Evolutionary conservation across 23 tunicate species (phyloP), one percentile per base, ranked within the genome.

Genomic region (Oikopleura dioica): DNA sequence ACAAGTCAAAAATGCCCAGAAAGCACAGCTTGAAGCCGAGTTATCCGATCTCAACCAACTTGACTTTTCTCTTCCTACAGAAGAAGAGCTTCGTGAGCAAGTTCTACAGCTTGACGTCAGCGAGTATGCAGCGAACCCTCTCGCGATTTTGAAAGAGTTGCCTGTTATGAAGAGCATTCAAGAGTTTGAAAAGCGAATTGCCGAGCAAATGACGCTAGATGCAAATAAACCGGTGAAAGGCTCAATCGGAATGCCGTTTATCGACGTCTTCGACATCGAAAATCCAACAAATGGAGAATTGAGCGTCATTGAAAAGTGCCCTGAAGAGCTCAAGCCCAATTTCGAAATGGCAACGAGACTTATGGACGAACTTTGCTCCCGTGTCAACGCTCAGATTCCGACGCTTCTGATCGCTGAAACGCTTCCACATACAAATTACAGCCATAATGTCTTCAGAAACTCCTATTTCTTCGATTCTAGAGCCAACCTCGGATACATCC

Each of bases 101-200:
- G 32, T 28, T 16, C 4, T 12, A 2, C 29, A 63, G 5, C 33
- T 63, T 4, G 72, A 63, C 26, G 4, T 63, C 32, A 21, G 30
- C 16, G 5, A 63, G 2, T 63, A 63, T 28, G 72, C 16, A 2
- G 72, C 32, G 5, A 63, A 63, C 2, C 72, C 72, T 12, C 26
- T 63, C 30, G 33, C 33, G 4, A 12, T 63, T 23, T 31, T 63
- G 33, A 63, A 23, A 24, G 72, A 63, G 26, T 63, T 63, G 26
- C 72, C 72, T 23, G 72, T 63, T 63, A 2, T 63, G 72, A 63
- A 63, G 26, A 21, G 30, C 26, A 63, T 63, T 63, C 72, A 63
- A 63, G 26, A 63, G 16, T 63, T 63, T 28, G 72, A 63, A 31
- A 23, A 63, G 33, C 16, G 26, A 28, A 12, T 63, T 2, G 29